Conservation (phyloP, 2,797 vertebrate species). For the Micrastur ruficollis region DNA sequence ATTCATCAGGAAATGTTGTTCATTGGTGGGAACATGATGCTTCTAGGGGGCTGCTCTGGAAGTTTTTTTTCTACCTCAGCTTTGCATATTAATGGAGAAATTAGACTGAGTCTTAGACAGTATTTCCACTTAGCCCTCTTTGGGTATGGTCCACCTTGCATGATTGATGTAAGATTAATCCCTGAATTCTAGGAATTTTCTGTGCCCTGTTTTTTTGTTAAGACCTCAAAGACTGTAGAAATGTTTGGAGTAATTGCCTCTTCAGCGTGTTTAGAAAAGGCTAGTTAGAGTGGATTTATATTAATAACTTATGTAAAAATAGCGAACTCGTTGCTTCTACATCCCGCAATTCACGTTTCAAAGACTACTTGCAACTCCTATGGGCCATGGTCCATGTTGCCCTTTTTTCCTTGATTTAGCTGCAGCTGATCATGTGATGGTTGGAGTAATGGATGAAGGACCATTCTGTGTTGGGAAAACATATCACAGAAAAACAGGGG, state of each 20-base stretch:
- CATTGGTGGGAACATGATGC: not conserved
- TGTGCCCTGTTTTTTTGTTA: not conserved
- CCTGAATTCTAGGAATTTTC: not conserved
- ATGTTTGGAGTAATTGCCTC: not conserved
- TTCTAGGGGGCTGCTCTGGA: not conserved
- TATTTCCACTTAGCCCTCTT: not conserved
- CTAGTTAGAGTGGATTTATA: not conserved
- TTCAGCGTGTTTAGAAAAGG: not conserved
- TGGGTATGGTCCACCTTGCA: not conserved
- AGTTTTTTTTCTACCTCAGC: not conserved
- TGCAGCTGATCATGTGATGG: not conserved
- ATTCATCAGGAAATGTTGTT: not conserved
- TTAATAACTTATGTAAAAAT: not conserved
- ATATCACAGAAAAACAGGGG: not conserved
- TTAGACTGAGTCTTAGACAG: not conserved
- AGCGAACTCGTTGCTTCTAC: not conserved
- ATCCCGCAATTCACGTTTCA: not conserved
- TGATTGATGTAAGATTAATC: not conserved
- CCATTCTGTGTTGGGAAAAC: not conserved
- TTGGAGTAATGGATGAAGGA: not conserved
- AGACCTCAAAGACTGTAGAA: not conserved
- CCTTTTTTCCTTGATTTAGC: not conserved
- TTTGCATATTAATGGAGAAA: not conserved
- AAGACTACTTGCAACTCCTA: not conserved
- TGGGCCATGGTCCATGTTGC: not conserved